phyloP scores from a whole-genome alignment of 2,888 invertebrate genomes.

The Conomelus anceps region DNA sequence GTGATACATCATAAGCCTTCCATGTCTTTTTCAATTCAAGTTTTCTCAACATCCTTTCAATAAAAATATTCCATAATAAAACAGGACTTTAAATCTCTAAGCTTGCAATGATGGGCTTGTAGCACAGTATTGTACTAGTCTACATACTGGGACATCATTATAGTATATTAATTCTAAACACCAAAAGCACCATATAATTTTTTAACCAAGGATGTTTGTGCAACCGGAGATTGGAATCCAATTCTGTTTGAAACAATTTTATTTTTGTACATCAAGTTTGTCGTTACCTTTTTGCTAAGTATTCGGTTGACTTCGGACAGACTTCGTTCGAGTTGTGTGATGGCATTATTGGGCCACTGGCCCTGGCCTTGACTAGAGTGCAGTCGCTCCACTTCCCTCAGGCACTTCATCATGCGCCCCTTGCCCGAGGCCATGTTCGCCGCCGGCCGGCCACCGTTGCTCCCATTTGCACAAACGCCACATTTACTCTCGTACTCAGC shows the following conservation, averaged over 20 bases:
- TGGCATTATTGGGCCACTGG: slow-evolving; percentile 48
- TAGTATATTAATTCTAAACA: not conserved
- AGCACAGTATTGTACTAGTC: too few species aligned
- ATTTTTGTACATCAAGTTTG: too few species aligned
- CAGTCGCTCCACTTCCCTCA: slow-evolving; percentile 49
- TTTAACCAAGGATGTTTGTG: too few species aligned
- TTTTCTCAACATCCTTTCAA: too few species aligned
- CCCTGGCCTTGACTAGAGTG: slow-evolving; percentile 44
- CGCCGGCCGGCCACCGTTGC: slow-evolving; percentile 39
- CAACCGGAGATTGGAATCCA: too few species aligned
- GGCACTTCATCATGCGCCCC: slow-evolving; percentile 44
- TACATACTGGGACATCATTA: not conserved
- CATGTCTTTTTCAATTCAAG: too few species aligned
- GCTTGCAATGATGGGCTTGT: too few species aligned
- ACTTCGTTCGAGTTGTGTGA: slow-evolving; percentile 50
- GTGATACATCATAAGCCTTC: too few species aligned
- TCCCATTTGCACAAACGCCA: slow-evolving; percentile 26
- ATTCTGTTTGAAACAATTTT: too few species aligned
- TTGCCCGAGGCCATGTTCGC: not conserved
- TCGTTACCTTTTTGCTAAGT: slow-evolving; percentile 46
- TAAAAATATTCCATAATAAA: too few species aligned
- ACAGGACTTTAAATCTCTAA: too few species aligned
- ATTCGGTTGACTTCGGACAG: slow-evolving; percentile 50
- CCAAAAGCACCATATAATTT: too few species aligned
- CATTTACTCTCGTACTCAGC: slow-evolving; percentile 45